Evolutionary conservation across 2,888 invertebrate species (phyloP), one percentile per base, ranked within the genome.

Genomic region (Ligdia adustata): DNA sequence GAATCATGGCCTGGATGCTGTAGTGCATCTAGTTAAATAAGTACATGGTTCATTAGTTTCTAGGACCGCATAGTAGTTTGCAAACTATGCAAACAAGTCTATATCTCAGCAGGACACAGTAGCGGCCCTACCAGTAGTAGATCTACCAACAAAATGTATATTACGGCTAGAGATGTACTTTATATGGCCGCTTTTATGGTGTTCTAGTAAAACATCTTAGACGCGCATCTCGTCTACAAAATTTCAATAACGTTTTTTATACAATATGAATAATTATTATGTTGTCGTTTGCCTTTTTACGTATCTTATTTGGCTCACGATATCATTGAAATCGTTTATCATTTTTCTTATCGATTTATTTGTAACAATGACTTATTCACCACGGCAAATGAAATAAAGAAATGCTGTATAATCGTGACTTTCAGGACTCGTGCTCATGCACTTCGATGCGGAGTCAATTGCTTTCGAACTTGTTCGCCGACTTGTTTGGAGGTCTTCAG

Each of bases 401-500:
- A 35, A 20, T 38, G 33, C 35, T 53, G 22, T 40, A n/a, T 41
- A 44, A 44, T 22, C n/a, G 11, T 50, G 32, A 33, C 12, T 73
- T 66, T 29, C 54, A 89, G 89, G 75, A 79, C 2, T 62, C 77
- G 1, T 90, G 90, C 64, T 89, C 88, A 0, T 89, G 89, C 46
- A 77, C 81, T 0, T 87, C 90, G 0, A 27, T 89, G 31, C 70
- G 82, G 1, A 66, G 65, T n/a, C 72, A 64, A 28, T 69, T 90
- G 5, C 62, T 90, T n/a, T 72, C 79, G 1, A 76, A 72, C 41
- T 56, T 89, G 31, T 53, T 90, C 31, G 52, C 68, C 1, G 82
- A 84, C 27, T 63, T 90, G 22, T 90, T 90, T 29, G 60, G 71
- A 2, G 89, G 90, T 0, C 60, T 90, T 32, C 84, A 83, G 55